phyloP scores from a whole-genome alignment of 1,140 invertebrate species.

The Ctenoplectra terminalis region DNA sequence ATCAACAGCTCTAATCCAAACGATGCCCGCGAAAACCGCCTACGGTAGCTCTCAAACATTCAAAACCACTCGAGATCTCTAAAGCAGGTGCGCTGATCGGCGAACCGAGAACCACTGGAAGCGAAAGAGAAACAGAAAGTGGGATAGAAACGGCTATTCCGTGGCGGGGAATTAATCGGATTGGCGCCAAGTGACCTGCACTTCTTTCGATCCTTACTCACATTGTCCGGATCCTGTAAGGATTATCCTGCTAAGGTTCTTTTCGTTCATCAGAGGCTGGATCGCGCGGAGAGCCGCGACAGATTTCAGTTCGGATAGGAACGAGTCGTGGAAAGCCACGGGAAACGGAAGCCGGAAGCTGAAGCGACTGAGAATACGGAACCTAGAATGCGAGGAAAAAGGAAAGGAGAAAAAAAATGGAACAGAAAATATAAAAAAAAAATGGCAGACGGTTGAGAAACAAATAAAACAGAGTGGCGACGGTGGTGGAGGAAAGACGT shows the following conservation, averaged over 20 bases:
- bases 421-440: background rate
- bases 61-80: background rate
- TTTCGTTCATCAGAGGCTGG: background rate
- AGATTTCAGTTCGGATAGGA: constrained; percentile 15
- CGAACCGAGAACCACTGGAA: background rate
- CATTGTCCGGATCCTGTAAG: constrained; percentile 34
- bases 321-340: background rate
- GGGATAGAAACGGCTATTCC: constrained; percentile 9
- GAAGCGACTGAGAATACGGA: background rate
- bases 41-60: background rate
- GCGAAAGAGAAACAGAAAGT: background rate
- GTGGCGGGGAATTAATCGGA: constrained; percentile 41
- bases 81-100: background rate
- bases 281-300: background rate
- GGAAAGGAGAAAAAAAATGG: background rate
- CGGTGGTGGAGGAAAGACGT: constrained; percentile 36
- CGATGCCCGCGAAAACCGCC: background rate
- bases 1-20: no score
- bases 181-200: constrained; percentile 23
- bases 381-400: background rate
- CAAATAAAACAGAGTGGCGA: constrained; percentile 47
- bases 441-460: background rate
- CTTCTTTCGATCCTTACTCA: constrained; percentile 25
- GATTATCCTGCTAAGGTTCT: constrained; percentile 46
- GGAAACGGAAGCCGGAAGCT: constrained; percentile 1